These are phyloP conservation scores for Leucopsar rothschildi DNA, from an alignment of 2,113 vertebrate genomes.

Conservation along the genomic window DNA sequence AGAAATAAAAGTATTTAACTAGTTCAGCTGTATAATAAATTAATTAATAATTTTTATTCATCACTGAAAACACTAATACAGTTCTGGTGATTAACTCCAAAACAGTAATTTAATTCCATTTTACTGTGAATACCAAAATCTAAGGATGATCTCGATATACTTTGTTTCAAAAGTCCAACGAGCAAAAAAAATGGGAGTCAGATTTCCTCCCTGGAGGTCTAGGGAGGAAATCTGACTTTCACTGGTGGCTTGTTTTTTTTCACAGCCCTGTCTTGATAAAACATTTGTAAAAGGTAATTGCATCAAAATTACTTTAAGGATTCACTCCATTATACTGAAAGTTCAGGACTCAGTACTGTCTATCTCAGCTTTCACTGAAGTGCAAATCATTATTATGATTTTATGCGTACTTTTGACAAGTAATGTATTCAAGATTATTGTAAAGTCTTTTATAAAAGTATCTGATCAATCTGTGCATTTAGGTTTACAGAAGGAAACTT, in stretches of 20 bases:
- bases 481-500: background rate
- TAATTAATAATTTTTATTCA: background rate
- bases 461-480: background rate
- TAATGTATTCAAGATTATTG: background rate
- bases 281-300: background rate
- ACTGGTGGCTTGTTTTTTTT: rapidly evolving
- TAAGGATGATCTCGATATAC: background rate
- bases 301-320: background rate
- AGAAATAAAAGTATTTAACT: background rate
- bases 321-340: background rate
- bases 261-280: background rate
- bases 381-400: background rate
- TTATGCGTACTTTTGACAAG: background rate
- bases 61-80: background rate
- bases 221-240: background rate
- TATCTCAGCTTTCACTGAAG: background rate
- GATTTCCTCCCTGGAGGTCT: background rate
- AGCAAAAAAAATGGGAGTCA: background rate
- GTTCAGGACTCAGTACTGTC: background rate
- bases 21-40: background rate
- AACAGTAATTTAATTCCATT: background rate
- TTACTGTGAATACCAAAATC: background rate
- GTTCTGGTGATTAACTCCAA: background rate
- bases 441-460: background rate
- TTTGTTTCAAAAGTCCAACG: background rate